These are phyloP conservation scores for Chromoteleia sp. DNA, from an alignment of 2,888 invertebrate genomes.

Conservation along the genomic window DNA sequence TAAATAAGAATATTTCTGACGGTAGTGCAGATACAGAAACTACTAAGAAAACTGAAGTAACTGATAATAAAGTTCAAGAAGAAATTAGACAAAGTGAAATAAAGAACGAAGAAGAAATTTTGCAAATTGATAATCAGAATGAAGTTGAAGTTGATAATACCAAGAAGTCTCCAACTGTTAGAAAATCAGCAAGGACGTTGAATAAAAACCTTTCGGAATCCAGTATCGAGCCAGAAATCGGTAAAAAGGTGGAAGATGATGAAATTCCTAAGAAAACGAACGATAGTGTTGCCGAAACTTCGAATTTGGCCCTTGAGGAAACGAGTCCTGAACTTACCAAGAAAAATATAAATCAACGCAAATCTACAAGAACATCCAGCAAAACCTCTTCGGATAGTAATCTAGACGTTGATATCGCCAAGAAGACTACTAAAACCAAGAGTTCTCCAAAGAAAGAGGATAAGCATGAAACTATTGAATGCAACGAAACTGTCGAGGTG, in stretches of 20 bases:
- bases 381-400: slow-evolving; percentile 53
- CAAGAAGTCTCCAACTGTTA: slow-evolving; percentile 26
- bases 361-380: slow-evolving; percentile 70
- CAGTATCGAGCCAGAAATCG: not conserved
- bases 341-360: slow-evolving; percentile 64
- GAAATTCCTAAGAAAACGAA: not conserved
- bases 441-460: slow-evolving; percentile 42
- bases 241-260: slow-evolving; percentile 15
- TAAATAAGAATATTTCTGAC: slow-evolving; percentile 17
- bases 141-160: slow-evolving; percentile 4
- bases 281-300: not conserved
- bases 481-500: not conserved
- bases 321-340: slow-evolving; percentile 59
- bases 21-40: slow-evolving; percentile 41
- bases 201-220: slow-evolving; percentile 25
- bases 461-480: slow-evolving; percentile 16
- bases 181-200: slow-evolving; percentile 22
- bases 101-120: not conserved
- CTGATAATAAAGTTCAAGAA: not conserved
- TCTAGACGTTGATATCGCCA: slow-evolving; percentile 55
- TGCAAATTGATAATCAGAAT: not conserved
- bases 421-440: slow-evolving; percentile 61
- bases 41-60: not conserved
- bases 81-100: not conserved
- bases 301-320: not conserved